A percentile compares a stretch with the other conserved stretches of the same genome.
phyloP scores from a whole-genome alignment of 2,888 invertebrate genomes.

The Zele albiditarsus region DNA sequence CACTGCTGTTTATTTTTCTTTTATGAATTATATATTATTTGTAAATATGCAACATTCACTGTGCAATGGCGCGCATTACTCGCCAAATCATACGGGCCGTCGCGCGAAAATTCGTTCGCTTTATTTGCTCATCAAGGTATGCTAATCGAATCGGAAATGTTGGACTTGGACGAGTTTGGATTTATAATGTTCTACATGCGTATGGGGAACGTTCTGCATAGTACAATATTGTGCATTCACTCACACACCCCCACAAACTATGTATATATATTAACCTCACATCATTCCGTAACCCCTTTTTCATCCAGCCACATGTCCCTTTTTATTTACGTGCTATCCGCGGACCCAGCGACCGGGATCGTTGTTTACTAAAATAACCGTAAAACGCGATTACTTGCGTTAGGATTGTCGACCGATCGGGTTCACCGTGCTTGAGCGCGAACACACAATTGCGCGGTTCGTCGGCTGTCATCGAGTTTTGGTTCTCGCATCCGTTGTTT shows the following conservation, averaged over 20 bases:
- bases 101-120: neutral
- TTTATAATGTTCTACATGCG: slow-evolving; percentile 20
- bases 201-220: neutral
- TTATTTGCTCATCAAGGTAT: slow-evolving; percentile 34
- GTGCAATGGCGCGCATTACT: neutral
- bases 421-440: slow-evolving; percentile 11
- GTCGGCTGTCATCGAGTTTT: slow-evolving; percentile 33
- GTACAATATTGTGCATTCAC: neutral
- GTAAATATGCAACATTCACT: neutral
- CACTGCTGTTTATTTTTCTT: neutral
- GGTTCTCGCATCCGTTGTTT: neutral
- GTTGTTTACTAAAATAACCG: slow-evolving; percentile 56
- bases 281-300: neutral
- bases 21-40: neutral
- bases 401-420: slow-evolving; percentile 8
- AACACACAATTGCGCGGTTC: slow-evolving; percentile 30
- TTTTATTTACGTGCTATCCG: neutral
- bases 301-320: neutral
- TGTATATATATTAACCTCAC: neutral
- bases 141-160: slow-evolving; percentile 33
- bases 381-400: slow-evolving; percentile 55
- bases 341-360: neutral
- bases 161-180: slow-evolving; percentile 23
- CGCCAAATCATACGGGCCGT: neutral
- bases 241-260: neutral